phyloP scores from a whole-genome alignment of 2,113 vertebrate species.

The Pseudorasbora parva region DNA sequence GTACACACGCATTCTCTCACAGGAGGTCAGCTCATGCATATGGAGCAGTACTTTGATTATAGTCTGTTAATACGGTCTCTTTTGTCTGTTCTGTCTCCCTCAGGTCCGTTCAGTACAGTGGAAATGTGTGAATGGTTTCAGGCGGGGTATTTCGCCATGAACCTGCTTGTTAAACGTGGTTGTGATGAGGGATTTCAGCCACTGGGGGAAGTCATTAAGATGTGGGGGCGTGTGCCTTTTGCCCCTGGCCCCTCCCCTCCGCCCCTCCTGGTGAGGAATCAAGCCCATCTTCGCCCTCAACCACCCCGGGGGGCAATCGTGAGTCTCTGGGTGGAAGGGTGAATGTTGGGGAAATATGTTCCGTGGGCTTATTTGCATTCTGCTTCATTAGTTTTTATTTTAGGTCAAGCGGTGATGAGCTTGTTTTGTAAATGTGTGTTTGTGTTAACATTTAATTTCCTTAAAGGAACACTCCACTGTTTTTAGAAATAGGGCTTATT shows the following conservation, averaged over 20 bases:
- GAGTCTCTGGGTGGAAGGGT: background rate
- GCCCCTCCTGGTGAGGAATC: conserved; percentile 86
- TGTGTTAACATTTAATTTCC: too few relatives aligned
- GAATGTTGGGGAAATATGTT: background rate
- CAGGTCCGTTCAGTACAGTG: conserved; percentile 90
- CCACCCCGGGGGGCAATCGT: background rate
- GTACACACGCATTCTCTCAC: conserved; percentile 62
- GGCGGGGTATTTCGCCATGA: conserved; percentile 93
- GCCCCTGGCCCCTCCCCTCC: conserved; percentile 89
- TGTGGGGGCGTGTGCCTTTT: conserved; percentile 94
- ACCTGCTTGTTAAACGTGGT: conserved; percentile 89
- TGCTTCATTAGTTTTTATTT: background rate
- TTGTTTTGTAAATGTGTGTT: background rate
- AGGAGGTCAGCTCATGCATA: background rate
- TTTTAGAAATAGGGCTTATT: too few relatives aligned
- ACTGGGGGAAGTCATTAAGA: conserved; percentile 92
- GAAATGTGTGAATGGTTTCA: conserved; percentile 97
- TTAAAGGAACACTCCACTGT: too few relatives aligned
- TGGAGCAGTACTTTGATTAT: background rate
- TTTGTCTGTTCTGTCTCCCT: conserved; percentile 34
- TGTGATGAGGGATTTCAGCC: conserved; percentile 94
- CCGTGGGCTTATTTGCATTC: background rate
- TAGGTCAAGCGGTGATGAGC: background rate
- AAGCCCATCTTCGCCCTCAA: conserved; percentile 71
- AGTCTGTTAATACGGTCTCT: background rate